Evolutionary conservation across 1,140 invertebrate species (phyloP), one percentile per base, ranked within the genome.

Genomic region (Papilio xuthus): DNA sequence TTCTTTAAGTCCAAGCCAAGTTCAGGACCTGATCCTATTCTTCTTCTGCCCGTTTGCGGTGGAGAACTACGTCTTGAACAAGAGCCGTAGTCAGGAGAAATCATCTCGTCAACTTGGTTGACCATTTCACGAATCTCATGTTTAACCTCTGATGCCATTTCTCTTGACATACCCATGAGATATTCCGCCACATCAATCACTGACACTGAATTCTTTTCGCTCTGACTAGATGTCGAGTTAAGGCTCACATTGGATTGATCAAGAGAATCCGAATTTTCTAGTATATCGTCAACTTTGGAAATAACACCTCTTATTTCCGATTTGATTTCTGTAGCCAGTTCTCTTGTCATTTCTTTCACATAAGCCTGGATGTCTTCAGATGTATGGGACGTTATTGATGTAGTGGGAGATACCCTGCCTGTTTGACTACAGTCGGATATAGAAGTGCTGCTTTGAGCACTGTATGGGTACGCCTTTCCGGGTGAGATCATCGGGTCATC

Each of bases 221-320:
- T 92, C 80, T 93, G 90, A 89, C 89, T 93, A 86, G 93, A 94
- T 78, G 87, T 84, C 67, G 90, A 93, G 53, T 88, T 94, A 50
- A 93, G 88, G 74, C 93, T 94, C 23, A 89, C 60, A 88, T 93
- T 94, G 13, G 91, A 91, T 84, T 94, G 90, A 78, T 94, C 93
- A 26, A 93, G 81, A 9, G 86, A 85, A 80, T 95, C 95, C 3
- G 95, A 95, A 85, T 96, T 96, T 32, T 96, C 96, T 4, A 97
- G 87, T 42, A 96, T 96, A 88, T 97, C 96, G 80, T 97, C 96
- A 0, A 97, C 97, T 89, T 96, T 96, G 0, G 96, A 96, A 75
- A 97, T 97, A 0, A 97, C 96, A 90, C 96, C 96, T 2, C 97
- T 93, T 28, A 97, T 96, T 94, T 97, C 97, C 4, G 96, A 97